phyloP scores from a whole-genome alignment of 2,888 invertebrate genomes.

The Bombylius discolor region DNA sequence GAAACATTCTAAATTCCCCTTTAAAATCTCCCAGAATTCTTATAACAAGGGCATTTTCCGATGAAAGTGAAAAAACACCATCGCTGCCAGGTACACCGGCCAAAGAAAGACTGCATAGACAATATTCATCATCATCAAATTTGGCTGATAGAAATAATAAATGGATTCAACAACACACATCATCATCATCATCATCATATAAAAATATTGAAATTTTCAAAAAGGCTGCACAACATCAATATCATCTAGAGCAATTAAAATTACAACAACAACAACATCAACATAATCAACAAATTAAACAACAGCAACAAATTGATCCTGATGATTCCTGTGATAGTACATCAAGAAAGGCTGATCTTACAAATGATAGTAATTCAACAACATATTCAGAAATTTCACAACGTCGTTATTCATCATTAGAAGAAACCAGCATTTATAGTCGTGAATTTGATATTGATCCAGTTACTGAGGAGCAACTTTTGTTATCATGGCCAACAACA shows the following conservation, averaged over 20 bases:
- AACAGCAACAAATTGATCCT: neutral
- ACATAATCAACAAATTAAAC: too few relatives aligned
- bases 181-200: neutral
- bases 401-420: slow-evolving; percentile 33
- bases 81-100: slow-evolving; percentile 32
- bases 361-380: slow-evolving; percentile 39
- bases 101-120: slow-evolving; percentile 27
- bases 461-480: slow-evolving; percentile 39
- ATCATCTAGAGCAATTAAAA: too few relatives aligned
- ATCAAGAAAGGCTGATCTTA: slow-evolving; percentile 13
- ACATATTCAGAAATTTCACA: slow-evolving; percentile 31
- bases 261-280: too few relatives aligned
- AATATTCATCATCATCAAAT: slow-evolving; percentile 34
- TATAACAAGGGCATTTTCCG: slow-evolving; percentile 59
- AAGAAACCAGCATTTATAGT: slow-evolving; percentile 24
- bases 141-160: slow-evolving; percentile 21
- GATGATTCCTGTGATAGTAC: slow-evolving; percentile 16
- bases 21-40: slow-evolving; percentile 54
- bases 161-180: neutral
- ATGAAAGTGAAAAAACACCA: slow-evolving; percentile 50
- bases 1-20: slow-evolving; percentile 20
- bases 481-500: slow-evolving; percentile 43
- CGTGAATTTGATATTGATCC: slow-evolving; percentile 23
- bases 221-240: neutral
- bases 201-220: neutral